Evolutionary conservation across 35 echinoderm and acorn worm genomes (phyloP).

Genomic region (Stichopus chloronotus): DNA sequence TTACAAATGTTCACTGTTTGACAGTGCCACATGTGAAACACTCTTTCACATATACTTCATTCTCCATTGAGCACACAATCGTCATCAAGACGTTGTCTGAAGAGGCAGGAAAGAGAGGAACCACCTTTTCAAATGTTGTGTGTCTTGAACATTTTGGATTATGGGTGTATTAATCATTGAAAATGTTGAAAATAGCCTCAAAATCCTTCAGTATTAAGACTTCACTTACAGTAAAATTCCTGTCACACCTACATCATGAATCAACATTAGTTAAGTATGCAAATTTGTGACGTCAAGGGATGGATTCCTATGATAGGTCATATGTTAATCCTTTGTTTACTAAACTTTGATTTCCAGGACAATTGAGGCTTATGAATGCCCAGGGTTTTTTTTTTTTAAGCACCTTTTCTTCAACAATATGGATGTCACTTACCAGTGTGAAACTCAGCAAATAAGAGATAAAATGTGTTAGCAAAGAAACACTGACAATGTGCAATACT

Average conservation of each 20-base stretch:
- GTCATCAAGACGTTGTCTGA: not conserved
- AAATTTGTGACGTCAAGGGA: too few species aligned
- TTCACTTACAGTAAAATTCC: not conserved
- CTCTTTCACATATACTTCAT: constrained; percentile 23
- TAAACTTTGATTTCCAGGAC: too few species aligned
- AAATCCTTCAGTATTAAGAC: not conserved
- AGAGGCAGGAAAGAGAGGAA: not conserved
- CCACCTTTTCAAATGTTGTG: not conserved
- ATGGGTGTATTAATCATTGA: not conserved
- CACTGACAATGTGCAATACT: too few species aligned
- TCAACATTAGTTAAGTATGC: not conserved
- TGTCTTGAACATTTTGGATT: not conserved
- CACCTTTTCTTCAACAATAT: too few species aligned
- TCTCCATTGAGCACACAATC: constrained; percentile 10
- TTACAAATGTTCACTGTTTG: not conserved
- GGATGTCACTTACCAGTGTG: too few species aligned
- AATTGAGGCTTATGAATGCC: too few species aligned
- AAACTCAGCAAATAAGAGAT: too few species aligned
- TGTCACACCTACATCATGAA: not conserved
- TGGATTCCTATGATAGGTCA: too few species aligned
- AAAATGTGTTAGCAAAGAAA: too few species aligned
- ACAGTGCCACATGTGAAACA: constrained; percentile 1
- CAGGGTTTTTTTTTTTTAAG: too few species aligned
- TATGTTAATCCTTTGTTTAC: too few species aligned
- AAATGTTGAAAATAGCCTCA: not conserved